These are phyloP conservation scores for Clarias platycephalus DNA, from an alignment of 2,797 vertebrate genomes.

Conservation along the genomic window DNA sequence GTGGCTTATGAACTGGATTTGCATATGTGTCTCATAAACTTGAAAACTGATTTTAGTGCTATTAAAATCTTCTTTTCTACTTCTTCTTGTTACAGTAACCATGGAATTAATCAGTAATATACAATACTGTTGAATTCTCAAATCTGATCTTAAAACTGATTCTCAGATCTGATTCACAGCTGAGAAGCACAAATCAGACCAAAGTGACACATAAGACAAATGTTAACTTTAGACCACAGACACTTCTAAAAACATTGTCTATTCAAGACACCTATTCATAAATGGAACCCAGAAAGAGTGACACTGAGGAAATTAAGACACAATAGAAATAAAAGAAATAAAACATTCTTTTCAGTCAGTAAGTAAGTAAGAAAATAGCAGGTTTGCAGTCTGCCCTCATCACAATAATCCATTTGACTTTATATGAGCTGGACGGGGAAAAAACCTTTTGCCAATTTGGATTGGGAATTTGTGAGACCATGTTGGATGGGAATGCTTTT, in stretches of 20 bases:
- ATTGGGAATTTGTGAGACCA: constrained; percentile 8
- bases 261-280: background rate
- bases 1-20: background rate
- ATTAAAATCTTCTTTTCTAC: background rate
- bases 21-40: background rate
- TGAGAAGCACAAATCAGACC: background rate
- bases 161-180: background rate
- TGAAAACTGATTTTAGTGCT: background rate
- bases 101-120: background rate
- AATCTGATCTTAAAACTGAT: background rate
- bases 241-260: background rate
- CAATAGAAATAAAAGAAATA: background rate
- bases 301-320: background rate
- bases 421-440: background rate
- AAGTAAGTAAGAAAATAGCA: background rate
- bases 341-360: background rate
- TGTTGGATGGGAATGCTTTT: constrained; percentile 28
- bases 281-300: background rate
- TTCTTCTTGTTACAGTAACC: background rate
- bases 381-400: background rate
- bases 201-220: background rate
- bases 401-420: background rate
- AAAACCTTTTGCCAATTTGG: constrained; percentile 1
- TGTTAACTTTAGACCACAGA: background rate
- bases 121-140: background rate